Conservation (phyloP, 2,797 vertebrate species). For the Gadopsis marmoratus region DNA sequence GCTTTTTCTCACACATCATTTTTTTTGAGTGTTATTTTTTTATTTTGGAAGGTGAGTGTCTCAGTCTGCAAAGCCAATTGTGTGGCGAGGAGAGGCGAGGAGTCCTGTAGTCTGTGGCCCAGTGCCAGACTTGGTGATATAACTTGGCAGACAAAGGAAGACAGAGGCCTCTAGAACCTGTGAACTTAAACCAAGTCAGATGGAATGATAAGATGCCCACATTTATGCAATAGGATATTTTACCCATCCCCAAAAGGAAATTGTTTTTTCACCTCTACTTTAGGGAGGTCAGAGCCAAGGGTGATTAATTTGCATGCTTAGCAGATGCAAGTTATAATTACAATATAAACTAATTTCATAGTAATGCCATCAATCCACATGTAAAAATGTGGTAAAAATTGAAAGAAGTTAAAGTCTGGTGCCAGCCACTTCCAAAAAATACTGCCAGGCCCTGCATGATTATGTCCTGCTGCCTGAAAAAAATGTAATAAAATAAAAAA, state of each 20-base stretch:
- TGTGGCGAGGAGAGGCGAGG: slow-evolving; percentile 44
- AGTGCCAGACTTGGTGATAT: slow-evolving; percentile 57
- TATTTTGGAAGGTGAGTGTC: slow-evolving; percentile 67
- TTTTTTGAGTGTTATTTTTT: slow-evolving; percentile 45
- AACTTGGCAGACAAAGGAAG: slow-evolving; percentile 57
- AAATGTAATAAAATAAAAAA: not conserved
- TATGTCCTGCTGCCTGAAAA: not conserved
- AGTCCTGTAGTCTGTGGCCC: slow-evolving; percentile 48
- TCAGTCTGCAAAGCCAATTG: slow-evolving; percentile 45
- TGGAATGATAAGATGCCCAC: slow-evolving; percentile 7
- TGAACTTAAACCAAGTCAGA: slow-evolving; percentile 32
- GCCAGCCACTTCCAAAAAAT: not conserved
- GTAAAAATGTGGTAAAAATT: not conserved
- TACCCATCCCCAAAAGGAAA: not conserved
- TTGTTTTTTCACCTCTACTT: not conserved
- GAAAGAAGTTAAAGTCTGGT: not conserved
- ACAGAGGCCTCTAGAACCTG: slow-evolving; percentile 15
- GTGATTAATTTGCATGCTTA: not conserved
- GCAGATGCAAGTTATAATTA: not conserved
- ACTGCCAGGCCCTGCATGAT: not conserved
- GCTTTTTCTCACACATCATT: slow-evolving; percentile 66
- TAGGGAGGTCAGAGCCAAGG: slow-evolving; percentile 3
- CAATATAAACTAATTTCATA: slow-evolving; percentile 3
- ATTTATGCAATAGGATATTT: slow-evolving; percentile 19
- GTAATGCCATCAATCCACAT: not conserved